These are phyloP conservation scores for Sepioteuthis lessoniana DNA, from an alignment of 2,888 invertebrate genomes.

Conservation along the genomic window DNA sequence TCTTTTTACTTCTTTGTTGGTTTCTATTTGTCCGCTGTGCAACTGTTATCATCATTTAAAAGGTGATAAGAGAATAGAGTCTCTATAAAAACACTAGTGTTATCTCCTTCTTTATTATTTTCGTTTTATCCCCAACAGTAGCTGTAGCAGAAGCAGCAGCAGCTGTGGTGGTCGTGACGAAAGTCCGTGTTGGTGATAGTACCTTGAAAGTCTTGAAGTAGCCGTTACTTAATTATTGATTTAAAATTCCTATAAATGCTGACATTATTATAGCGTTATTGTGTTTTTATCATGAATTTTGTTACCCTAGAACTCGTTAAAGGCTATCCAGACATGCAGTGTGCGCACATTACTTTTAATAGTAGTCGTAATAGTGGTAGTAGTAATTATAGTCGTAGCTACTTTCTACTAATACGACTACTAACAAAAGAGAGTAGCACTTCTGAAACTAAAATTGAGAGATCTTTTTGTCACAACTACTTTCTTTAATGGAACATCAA, in stretches of 20 bases:
- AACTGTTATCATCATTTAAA: background rate
- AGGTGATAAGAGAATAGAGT: background rate
- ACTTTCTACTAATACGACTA: background rate
- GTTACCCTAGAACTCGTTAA: background rate
- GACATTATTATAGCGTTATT: slow-evolving; percentile 33
- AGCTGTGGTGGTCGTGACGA: background rate
- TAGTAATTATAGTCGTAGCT: background rate
- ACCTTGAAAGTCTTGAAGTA: background rate
- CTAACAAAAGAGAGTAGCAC: no score
- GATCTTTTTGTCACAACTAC: no score
- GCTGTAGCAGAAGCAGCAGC: background rate
- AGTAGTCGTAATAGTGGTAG: background rate
- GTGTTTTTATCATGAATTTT: slow-evolving; percentile 33
- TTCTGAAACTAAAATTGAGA: no score
- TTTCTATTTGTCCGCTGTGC: background rate
- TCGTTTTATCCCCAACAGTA: background rate
- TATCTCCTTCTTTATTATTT: background rate
- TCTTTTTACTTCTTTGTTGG: background rate
- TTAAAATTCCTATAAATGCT: slow-evolving; percentile 21
- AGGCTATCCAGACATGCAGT: background rate
- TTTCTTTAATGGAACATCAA: no score
- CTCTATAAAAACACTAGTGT: background rate
- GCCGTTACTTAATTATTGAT: slow-evolving; percentile 33
- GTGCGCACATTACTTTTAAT: background rate
- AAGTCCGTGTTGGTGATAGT: background rate